phyloP scores from a whole-genome alignment of 2,113 vertebrate genomes.

The Peromyscus leucopus region DNA sequence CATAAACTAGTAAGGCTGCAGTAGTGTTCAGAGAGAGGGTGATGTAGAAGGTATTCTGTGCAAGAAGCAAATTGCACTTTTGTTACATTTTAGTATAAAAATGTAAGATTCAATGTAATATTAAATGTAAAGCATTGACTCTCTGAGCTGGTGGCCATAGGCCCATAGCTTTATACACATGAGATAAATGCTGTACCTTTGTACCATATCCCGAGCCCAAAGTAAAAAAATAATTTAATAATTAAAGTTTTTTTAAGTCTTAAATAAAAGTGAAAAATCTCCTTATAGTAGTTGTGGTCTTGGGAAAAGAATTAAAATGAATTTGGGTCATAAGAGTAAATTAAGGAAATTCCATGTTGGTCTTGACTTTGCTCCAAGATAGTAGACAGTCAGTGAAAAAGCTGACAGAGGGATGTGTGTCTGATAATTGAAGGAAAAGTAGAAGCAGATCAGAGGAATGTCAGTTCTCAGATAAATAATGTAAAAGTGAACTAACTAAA shows the following conservation, averaged over 20 bases:
- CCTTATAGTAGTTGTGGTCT: not conserved
- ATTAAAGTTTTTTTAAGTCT: not conserved
- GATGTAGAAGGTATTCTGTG: not conserved
- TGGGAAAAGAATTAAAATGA: not conserved
- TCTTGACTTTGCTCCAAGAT: conserved; percentile 30
- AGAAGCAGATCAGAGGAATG: conserved; percentile 61
- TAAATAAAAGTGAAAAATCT: not conserved
- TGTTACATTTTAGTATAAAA: not conserved
- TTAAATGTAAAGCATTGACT: not conserved
- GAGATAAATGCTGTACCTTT: not conserved
- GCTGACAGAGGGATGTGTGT: not conserved
- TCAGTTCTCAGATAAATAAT: conserved; percentile 72
- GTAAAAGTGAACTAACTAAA: conserved; percentile 64
- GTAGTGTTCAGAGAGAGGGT: not conserved
- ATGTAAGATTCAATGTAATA: not conserved
- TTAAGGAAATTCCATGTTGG: not conserved
- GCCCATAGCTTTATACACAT: too few species aligned
- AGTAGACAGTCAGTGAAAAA: not conserved
- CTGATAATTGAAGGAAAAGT: conserved; percentile 40
- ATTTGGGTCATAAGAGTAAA: conserved; percentile 46
- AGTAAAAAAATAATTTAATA: not conserved
- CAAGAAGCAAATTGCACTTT: not conserved
- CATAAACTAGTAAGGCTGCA: not conserved
- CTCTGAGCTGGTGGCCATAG: not conserved
- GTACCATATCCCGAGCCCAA: too few species aligned